phyloP scores from a whole-genome alignment of 2,113 vertebrate genomes.

The human region GRCh38 chr11:131627001-131627500 shows the following conservation, averaged over 20 bases:
- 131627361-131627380: neutral
- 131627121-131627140: conserved; percentile 89
- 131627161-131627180: conserved; percentile 80
- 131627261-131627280: neutral
- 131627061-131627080: conserved; percentile 89
- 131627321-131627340: neutral
- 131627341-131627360: neutral
- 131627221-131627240: neutral
- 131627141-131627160: conserved; percentile 80
- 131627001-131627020: conserved; percentile 76
- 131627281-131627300: accelerated
- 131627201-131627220: neutral
- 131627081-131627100: conserved; percentile 86
- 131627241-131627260: accelerated
- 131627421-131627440: neutral
- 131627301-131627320: neutral
- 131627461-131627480: neutral
- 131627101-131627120: conserved; percentile 88
- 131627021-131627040: conserved; percentile 83
- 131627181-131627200: conserved; percentile 77
- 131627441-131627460: neutral
- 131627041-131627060: conserved; percentile 78
- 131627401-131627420: neutral
- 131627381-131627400: neutral
- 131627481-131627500: neutral